Base-by-base conservation (phyloP, 2,113 vertebrate genomes). In the Lipophrys pholis region DNA sequence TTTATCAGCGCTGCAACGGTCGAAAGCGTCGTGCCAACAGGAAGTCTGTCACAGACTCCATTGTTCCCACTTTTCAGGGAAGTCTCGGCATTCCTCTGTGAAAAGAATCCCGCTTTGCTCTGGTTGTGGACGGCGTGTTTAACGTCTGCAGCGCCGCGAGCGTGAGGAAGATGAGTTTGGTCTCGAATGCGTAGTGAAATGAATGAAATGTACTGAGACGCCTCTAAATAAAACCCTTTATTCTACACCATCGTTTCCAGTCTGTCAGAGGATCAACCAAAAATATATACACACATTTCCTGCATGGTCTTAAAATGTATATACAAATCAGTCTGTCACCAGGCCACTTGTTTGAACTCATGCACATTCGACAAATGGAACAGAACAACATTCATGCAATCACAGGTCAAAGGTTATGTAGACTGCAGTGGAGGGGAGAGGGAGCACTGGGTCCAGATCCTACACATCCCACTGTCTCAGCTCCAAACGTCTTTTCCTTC, bases 161-260 rank as follows among this genome's bases (percentile, higher is more conserved):
- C 3, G 48, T 10, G 6, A 42, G 41, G 7, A 10, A 7, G 41
- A 7, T 10, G 41, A 42, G 7, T 30, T 30, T 30, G 2, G 7
- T 42, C 41, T 42, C 14, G 11, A 14, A 10, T 10, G 10, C 14
- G 8, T 5, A 14, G 10, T 15, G 45, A 7, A 68, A 90, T 60
- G 12, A 89, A 87, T 41, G 40, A 89, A 87, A 10, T 41, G 15
- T 81, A 57, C 62, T 43, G 81, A 89, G 71, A 87, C 77, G 61
- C 61, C 68, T 78, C 85, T 91, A 91, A 91, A 93, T 82, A 83
- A 92, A 89, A 89, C 76, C 43, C 76, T 94, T 94, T 93, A 93
- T 93, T 93, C 90, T 91, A 84, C 45, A 86, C 67, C 12, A 69
- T 46, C 69, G 75, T 52, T 73, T 85, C 59, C 58, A 74, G 45